Base-by-base conservation (phyloP, 2,113 vertebrate genomes). In the Chloropsis cyanopogon region DNA sequence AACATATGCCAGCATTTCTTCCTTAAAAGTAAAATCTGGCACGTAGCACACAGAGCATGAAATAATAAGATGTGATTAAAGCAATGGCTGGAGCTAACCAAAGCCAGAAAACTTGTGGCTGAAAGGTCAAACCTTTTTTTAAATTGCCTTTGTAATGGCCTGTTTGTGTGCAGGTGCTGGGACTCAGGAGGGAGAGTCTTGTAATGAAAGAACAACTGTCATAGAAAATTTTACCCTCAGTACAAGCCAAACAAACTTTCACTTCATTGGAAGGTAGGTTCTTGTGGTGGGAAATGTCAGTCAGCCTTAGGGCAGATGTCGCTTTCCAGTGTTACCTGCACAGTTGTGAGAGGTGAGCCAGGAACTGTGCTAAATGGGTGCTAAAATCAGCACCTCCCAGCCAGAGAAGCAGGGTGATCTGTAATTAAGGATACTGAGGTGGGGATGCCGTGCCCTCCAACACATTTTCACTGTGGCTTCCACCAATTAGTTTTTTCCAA, bases 11-110 rank as follows among this genome's bases (percentile, higher is more conserved):
- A 82, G 56, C 41, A 33, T 86, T 95, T 95, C 81, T 92, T 71
- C 86, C 83, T 93, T 96, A 83, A 73, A 94, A 96, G 81, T 84
- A 82, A 65, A 94, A 94, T 46, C 82, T 88, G 86, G 59, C 78
- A 41, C 29, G 4, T 2, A 35, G n/a, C 41, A 73, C n/a, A 37
- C 37, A 44, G 66, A 83, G 44, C 54, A 42, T 73, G 53, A 90
- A 82, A 69, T 92, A 86, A 52, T 59, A 68, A 84, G 68, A 83
- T 83, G 85, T 64, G 85, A 93, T 86, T 78, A 95, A 93, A 91
- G 75, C 50, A 52, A 60, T 77, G 85, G 63, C 82, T 91, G 75
- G 46, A 83, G 47, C 75, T 57, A 56, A 93, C 18, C 65, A 56
- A 60, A 96, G 53, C 92, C 88, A 90, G 87, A 80, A 93, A 83